Evolutionary conservation across 2,888 invertebrate genomes (phyloP).

Genomic region (Auanema freiburgensis): DNA sequence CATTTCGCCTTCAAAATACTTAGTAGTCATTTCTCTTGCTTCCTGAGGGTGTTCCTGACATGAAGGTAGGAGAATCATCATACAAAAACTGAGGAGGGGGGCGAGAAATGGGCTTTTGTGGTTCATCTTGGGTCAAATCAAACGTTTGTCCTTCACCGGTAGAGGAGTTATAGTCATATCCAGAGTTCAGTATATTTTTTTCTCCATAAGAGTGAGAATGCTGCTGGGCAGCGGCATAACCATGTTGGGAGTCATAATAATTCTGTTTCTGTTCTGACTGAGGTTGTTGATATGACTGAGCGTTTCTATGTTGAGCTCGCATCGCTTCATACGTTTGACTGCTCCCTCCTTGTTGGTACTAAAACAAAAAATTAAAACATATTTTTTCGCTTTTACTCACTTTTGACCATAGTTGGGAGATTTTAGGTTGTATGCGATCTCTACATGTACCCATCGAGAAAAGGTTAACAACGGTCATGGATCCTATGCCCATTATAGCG

Average conservation of each 20-base stretch:
- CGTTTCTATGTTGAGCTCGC: no score
- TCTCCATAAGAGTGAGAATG: no score
- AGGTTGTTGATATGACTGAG: no score
- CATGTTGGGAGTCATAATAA: no score
- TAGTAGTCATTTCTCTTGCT: no score
- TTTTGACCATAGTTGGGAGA: constrained; percentile 40
- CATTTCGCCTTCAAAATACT: no score
- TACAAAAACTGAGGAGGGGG: background rate
- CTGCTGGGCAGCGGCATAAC: no score
- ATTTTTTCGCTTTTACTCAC: constrained; percentile 12
- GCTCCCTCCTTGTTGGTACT: no score
- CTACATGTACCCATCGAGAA: constrained; percentile 50
- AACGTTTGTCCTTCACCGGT: background rate
- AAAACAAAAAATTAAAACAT: background rate
- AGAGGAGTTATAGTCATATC: no score
- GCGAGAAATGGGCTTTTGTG: background rate
- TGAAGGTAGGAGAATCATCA: background rate
- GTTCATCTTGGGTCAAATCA: background rate
- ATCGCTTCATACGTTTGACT: no score
- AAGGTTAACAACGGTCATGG: constrained; percentile 48
- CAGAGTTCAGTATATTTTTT: no score
- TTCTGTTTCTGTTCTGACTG: no score
- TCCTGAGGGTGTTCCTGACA: background rate
- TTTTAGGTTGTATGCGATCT: constrained; percentile 47
- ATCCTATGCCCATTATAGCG: constrained; percentile 50